These are phyloP conservation scores for Ataeniobius toweri DNA, from an alignment of 2,797 vertebrate genomes.

Conservation along the genomic window DNA sequence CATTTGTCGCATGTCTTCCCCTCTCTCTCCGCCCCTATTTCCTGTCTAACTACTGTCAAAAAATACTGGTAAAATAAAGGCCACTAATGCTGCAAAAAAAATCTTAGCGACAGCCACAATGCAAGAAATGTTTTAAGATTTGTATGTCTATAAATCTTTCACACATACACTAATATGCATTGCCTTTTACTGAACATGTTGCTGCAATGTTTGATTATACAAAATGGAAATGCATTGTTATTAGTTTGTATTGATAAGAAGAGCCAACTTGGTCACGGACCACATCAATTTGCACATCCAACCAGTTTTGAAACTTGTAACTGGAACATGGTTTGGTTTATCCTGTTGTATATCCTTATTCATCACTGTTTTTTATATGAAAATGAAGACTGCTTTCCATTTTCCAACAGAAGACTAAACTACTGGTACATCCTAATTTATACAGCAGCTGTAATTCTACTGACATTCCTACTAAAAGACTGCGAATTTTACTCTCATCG, in stretches of 20 bases:
- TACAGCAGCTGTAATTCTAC: no score
- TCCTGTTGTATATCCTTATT: neutral
- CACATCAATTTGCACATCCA: neutral
- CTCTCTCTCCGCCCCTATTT: no score
- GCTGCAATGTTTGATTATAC: neutral
- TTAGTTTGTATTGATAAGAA: neutral
- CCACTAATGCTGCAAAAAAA: no score
- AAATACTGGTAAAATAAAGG: no score
- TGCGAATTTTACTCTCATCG: no score
- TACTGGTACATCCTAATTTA: no score
- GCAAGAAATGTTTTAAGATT: neutral
- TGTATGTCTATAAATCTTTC: neutral
- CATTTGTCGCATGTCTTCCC: no score
- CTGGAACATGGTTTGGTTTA: neutral
- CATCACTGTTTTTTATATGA: neutral
- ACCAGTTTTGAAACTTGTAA: neutral
- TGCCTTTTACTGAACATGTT: neutral
- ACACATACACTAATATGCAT: neutral
- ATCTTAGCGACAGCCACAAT: neutral
- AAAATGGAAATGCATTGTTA: neutral
- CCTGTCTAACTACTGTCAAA: no score
- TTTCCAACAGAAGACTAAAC: neutral
- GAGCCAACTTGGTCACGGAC: neutral
- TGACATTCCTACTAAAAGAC: no score
- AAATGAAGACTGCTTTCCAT: neutral